phyloP scores from a whole-genome alignment of 2,797 vertebrate genomes.

The Oryzias sinensis region DNA sequence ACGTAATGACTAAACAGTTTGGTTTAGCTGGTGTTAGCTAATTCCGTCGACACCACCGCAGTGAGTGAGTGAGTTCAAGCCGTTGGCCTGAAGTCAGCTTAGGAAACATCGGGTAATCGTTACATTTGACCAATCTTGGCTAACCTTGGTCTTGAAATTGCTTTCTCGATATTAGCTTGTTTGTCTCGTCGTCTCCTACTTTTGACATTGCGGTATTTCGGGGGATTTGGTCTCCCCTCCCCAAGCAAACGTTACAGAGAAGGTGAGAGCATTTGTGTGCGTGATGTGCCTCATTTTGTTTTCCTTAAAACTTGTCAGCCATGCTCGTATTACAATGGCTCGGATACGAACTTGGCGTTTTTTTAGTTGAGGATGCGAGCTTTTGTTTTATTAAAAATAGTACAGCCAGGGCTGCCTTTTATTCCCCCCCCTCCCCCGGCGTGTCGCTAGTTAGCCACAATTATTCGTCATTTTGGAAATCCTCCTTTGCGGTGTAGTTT shows the following conservation, averaged over 20 bases:
- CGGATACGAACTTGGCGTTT: slow-evolving; percentile 38
- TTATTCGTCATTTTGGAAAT: slow-evolving; percentile 6
- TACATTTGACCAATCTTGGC: slow-evolving; percentile 22
- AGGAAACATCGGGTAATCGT: slow-evolving; percentile 48
- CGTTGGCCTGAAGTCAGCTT: slow-evolving; percentile 57
- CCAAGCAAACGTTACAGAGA: slow-evolving; percentile 3
- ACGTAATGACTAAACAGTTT: slow-evolving; percentile 14
- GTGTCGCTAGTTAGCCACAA: slow-evolving; percentile 34
- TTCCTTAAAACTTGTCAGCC: slow-evolving; percentile 24
- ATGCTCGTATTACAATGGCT: slow-evolving; percentile 38
- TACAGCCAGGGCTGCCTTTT: slow-evolving; percentile 64
- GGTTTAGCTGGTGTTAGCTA: slow-evolving; percentile 38
- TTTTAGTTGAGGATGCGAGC: slow-evolving; percentile 11
- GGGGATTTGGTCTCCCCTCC: slow-evolving; percentile 1
- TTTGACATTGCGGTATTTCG: slow-evolving; percentile 34
- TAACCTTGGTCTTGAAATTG: slow-evolving; percentile 26
- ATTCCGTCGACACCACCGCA: slow-evolving; percentile 31
- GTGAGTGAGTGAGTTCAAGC: slow-evolving; percentile 31
- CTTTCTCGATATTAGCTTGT: slow-evolving; percentile 18
- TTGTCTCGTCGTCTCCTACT: slow-evolving; percentile 11
- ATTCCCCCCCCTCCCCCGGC: slow-evolving; percentile 9
- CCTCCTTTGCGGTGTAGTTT: neutral
- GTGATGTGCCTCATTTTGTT: slow-evolving; percentile 24
- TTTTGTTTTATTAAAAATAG: slow-evolving; percentile 46
- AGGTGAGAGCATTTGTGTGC: slow-evolving; percentile 22